Percentiles rank a stretch among this genome's conserved stretches.
phyloP scores from a whole-genome alignment of 2,113 vertebrate genomes.

The Globicephala melas region DNA sequence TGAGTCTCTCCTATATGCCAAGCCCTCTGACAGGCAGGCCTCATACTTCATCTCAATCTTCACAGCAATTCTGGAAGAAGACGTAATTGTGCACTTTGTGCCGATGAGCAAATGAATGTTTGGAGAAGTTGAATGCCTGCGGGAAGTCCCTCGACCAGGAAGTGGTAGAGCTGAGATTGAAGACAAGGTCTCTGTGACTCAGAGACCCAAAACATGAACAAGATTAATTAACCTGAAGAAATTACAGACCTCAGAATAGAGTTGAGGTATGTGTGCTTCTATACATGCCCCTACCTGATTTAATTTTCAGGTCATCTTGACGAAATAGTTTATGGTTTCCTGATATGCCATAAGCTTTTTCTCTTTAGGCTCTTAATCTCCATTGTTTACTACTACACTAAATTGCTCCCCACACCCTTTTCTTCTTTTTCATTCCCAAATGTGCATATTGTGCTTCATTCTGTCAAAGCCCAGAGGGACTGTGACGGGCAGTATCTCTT shows the following conservation, averaged over 20 bases:
- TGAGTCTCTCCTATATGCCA: constrained; percentile 25
- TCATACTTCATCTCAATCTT: neutral
- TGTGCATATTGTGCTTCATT: neutral
- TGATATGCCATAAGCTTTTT: neutral
- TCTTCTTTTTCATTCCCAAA: neutral
- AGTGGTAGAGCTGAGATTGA: neutral
- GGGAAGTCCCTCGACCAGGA: neutral
- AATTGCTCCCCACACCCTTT: neutral
- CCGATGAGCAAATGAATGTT: neutral
- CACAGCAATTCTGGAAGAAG: neutral
- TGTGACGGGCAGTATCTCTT: neutral
- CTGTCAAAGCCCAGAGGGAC: neutral
- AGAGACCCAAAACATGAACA: neutral
- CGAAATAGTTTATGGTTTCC: neutral
- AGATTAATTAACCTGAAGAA: neutral
- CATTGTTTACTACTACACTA: neutral
- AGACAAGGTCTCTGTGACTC: neutral
- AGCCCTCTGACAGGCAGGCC: neutral
- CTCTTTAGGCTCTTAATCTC: neutral
- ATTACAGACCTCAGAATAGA: neutral
- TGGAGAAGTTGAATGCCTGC: neutral
- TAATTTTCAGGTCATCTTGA: neutral
- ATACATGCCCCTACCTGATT: neutral
- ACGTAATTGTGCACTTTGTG: neutral
- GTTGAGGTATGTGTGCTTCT: neutral